A percentile compares a stretch with the other conserved stretches of the same genome.
phyloP scores from a whole-genome alignment of 37 sponge, comb jelly and placozoan genomes.

The Spongia lamella region DNA sequence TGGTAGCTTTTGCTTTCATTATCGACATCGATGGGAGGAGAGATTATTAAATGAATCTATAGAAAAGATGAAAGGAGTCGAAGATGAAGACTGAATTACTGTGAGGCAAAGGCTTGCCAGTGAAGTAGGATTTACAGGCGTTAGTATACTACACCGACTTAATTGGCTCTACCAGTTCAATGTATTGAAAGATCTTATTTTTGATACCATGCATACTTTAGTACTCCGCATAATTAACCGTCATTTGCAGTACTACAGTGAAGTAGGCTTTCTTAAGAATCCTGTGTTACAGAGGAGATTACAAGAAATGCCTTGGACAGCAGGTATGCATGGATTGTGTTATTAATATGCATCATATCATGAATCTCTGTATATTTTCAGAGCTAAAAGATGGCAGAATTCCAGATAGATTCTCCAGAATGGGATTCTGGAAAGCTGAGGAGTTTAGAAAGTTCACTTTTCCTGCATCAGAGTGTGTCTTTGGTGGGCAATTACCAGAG shows the following conservation, averaged over 20 bases:
- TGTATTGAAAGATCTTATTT: too few relatives aligned
- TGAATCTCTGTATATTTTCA: too few relatives aligned
- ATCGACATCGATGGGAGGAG: too few relatives aligned
- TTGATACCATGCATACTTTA: slow-evolving; percentile 48
- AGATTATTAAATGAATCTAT: background rate
- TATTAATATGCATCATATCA: too few relatives aligned
- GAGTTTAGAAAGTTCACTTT: slow-evolving; percentile 26
- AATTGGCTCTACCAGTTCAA: too few relatives aligned
- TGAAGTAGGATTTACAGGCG: slow-evolving; percentile 16
- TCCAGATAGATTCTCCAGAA: slow-evolving; percentile 18
- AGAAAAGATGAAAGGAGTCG: background rate
- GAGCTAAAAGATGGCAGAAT: slow-evolving; percentile 41
- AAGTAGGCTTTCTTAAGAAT: too few relatives aligned
- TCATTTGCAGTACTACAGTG: too few relatives aligned
- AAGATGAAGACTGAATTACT: slow-evolving; percentile 7
- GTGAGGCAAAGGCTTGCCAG: slow-evolving; percentile 4
- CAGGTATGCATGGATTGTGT: too few relatives aligned
- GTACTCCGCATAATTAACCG: too few relatives aligned
- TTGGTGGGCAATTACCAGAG: slow-evolving; percentile 11
- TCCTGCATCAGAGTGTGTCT: slow-evolving; percentile 49
- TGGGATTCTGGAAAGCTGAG: slow-evolving; percentile 48
- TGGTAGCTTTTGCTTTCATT: too few relatives aligned
- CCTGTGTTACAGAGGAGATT: too few relatives aligned
- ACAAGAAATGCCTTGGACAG: slow-evolving; percentile 12
- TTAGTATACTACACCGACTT: slow-evolving; percentile 16